Conservation (phyloP, 2,888 invertebrate species). For the Pammene fasciana region DNA sequence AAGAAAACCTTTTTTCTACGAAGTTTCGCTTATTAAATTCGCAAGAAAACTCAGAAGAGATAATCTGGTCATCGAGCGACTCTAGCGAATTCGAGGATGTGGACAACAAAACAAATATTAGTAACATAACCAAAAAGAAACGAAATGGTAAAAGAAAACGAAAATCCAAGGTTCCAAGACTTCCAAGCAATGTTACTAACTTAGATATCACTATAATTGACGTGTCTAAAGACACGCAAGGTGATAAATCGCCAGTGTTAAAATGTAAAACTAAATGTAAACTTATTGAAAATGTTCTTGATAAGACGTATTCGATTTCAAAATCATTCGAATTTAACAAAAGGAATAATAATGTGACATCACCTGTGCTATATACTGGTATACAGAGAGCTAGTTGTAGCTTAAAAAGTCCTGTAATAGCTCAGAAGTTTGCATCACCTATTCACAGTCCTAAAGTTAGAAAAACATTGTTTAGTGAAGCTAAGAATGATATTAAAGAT, state of each 20-base stretch:
- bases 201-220: slow-evolving; percentile 63
- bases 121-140: slow-evolving; percentile 45
- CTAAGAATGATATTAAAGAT: slow-evolving; percentile 22
- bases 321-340: not conserved
- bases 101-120: slow-evolving; percentile 46
- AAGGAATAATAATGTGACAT: slow-evolving; percentile 40
- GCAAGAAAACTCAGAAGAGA: slow-evolving; percentile 67
- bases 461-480: slow-evolving; percentile 58
- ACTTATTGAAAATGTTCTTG: not conserved
- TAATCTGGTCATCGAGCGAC: slow-evolving; percentile 71
- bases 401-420: slow-evolving; percentile 63
- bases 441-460: slow-evolving; percentile 52
- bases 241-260: slow-evolving; percentile 55
- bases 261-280: slow-evolving; percentile 34
- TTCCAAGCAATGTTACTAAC: slow-evolving; percentile 59
- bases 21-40: slow-evolving; percentile 68
- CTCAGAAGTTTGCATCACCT: slow-evolving; percentile 52
- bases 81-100: slow-evolving; percentile 68
- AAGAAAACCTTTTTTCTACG: slow-evolving; percentile 60
- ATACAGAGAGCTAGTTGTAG: slow-evolving; percentile 28
- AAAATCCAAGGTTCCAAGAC: slow-evolving; percentile 55
- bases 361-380: slow-evolving; percentile 52
- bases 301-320: slow-evolving; percentile 2
- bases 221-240: slow-evolving; percentile 45
- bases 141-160: slow-evolving; percentile 64